These are phyloP conservation scores for Actinernus sp. DNA, from an alignment of 92 coral and sea anemone species.

Conservation along the genomic window DNA sequence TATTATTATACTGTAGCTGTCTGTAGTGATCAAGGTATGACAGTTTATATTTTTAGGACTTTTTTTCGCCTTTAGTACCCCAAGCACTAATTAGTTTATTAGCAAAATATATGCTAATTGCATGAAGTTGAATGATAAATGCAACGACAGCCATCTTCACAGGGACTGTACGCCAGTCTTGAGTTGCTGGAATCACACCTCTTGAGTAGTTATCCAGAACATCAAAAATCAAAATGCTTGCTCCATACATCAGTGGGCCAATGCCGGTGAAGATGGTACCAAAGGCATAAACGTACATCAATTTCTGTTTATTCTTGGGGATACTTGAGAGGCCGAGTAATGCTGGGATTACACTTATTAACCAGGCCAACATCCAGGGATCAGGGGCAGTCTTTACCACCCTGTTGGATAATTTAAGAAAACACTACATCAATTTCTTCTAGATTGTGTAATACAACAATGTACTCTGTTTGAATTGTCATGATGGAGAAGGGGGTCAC, in stretches of 20 bases:
- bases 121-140: constrained; percentile 88
- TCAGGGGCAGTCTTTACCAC: constrained; percentile 44
- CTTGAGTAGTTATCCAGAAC: constrained; percentile 55
- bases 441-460: no score
- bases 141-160: constrained; percentile 84
- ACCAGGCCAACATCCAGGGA: constrained; percentile 87
- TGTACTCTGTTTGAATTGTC: no score
- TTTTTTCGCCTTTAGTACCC: constrained; percentile 88
- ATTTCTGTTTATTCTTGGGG: constrained; percentile 77
- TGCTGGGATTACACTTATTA: constrained; percentile 74
- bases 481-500: no score
- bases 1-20: no score
- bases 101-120: constrained; percentile 80
- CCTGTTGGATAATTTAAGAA: constrained; percentile 30
- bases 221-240: constrained; percentile 40
- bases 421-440: no score
- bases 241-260: constrained; percentile 85
- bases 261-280: constrained; percentile 83
- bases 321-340: constrained; percentile 81
- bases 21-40: no score
- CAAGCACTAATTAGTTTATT: constrained; percentile 87
- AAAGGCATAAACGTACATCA: constrained; percentile 68
- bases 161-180: constrained; percentile 72
- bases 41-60: constrained; percentile 61
- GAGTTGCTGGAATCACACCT: constrained; percentile 56